These are phyloP conservation scores for Cylas formicarius DNA, from an alignment of 1,140 invertebrate species.

Conservation along the genomic window DNA sequence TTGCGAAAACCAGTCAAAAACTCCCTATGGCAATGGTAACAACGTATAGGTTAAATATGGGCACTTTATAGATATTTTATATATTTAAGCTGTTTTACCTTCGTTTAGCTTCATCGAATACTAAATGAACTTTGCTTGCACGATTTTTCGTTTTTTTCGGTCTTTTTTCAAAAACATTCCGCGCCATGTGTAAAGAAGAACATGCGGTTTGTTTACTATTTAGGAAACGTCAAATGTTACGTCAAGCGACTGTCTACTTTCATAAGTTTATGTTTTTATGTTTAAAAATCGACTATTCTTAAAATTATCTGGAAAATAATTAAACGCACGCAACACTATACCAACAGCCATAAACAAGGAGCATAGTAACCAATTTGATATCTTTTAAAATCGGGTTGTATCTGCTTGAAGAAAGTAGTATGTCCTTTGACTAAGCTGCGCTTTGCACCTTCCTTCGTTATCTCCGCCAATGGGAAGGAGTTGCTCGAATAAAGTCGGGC, in stretches of 20 bases:
- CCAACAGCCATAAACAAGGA: too few relatives aligned
- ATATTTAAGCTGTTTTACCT: conserved; percentile 40
- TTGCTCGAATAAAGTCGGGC: conserved; percentile 66
- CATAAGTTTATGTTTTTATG: too few relatives aligned
- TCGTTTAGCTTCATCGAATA: conserved; percentile 55
- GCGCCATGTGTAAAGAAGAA: conserved; percentile 11
- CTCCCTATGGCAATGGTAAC: conserved; percentile 44
- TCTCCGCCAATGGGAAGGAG: conserved; percentile 53
- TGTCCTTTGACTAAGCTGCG: conserved; percentile 18
- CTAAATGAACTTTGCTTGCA: conserved; percentile 48
- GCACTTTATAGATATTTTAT: background rate
- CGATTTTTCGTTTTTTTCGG: conserved; percentile 33
- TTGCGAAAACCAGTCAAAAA: conserved; percentile 72
- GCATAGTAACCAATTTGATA: too few relatives aligned
- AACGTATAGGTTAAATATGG: conserved; percentile 6
- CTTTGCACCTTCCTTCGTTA: conserved; percentile 17
- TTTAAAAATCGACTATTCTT: too few relatives aligned
- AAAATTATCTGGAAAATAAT: too few relatives aligned
- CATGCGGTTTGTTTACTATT: conserved; percentile 14
- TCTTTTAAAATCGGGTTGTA: too few relatives aligned
- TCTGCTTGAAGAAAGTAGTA: too few relatives aligned
- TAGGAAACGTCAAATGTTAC: background rate
- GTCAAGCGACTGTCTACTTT: background rate
- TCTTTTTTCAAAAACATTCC: conserved; percentile 16
- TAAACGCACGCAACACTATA: too few relatives aligned